These are phyloP conservation scores for Lacanobia oleracea DNA, from an alignment of 2,888 invertebrate genomes.

Conservation along the genomic window DNA sequence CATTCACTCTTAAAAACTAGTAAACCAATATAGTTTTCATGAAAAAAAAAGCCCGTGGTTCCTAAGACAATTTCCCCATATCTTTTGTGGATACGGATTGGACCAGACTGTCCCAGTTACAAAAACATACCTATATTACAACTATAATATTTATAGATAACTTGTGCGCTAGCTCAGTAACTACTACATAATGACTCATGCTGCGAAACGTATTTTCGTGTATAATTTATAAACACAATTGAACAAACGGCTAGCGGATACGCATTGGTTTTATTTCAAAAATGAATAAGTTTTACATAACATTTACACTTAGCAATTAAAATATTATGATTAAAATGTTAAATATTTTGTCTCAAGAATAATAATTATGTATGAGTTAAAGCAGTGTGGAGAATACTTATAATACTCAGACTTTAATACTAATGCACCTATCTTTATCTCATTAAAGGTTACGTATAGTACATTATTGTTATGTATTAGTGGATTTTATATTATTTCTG, in stretches of 20 bases:
- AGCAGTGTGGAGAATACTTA: slow-evolving; percentile 32
- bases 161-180: slow-evolving; percentile 8
- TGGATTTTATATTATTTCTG: slow-evolving; percentile 17
- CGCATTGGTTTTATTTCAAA: background rate
- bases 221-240: background rate
- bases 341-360: background rate
- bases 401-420: slow-evolving; percentile 56
- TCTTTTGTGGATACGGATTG: background rate
- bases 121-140: background rate
- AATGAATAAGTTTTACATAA: slow-evolving; percentile 18
- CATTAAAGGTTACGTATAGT: slow-evolving; percentile 16
- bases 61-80: background rate
- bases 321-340: slow-evolving; percentile 1
- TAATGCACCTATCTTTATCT: slow-evolving; percentile 34
- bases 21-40: background rate
- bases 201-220: background rate
- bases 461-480: slow-evolving; percentile 14
- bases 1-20: too few relatives aligned
- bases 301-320: slow-evolving; percentile 42
- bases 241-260: background rate
- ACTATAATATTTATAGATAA: background rate
- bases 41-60: background rate
- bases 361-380: slow-evolving; percentile 1
- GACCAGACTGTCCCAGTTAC: too few relatives aligned
- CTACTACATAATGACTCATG: slow-evolving; percentile 8